Evolutionary conservation across 2,113 vertebrate species (phyloP).

Genomic region (Actenoides lindsayi): DNA sequence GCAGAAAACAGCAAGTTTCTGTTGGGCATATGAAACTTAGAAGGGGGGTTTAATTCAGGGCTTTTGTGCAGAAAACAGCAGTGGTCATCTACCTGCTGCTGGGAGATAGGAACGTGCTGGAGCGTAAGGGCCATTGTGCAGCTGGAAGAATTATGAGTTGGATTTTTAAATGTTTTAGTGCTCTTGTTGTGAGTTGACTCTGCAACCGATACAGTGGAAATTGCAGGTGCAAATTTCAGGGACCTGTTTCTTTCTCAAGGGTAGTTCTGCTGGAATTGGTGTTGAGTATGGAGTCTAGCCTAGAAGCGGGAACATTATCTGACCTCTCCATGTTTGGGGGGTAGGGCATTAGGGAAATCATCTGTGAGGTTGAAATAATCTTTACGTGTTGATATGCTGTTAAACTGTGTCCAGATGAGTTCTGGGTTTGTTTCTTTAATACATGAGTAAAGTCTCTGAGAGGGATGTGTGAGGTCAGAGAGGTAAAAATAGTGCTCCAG

Average conservation of each 20-base stretch:
- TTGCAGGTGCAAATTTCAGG: not conserved
- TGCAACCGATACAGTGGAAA: not conserved
- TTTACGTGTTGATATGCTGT: not conserved
- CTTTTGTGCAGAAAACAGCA: not conserved
- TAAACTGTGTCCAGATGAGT: not conserved
- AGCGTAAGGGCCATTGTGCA: not conserved
- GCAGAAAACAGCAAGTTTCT: conserved; percentile 18
- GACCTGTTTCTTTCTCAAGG: not conserved
- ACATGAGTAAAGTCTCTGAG: not conserved
- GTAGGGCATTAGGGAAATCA: conserved; percentile 2
- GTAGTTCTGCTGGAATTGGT: not conserved
- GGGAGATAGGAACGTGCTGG: not conserved
- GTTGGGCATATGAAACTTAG: not conserved
- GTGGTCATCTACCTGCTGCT: not conserved
- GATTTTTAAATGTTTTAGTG: not conserved
- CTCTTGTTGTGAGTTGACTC: not conserved
- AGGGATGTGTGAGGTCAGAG: not conserved
- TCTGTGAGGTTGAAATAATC: conserved; percentile 14
- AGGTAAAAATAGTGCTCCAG: conserved; percentile 29
- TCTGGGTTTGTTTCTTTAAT: not conserved
- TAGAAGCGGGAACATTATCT: not conserved
- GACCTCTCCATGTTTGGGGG: not conserved
- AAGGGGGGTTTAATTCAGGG: not conserved
- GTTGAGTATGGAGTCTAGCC: not conserved
- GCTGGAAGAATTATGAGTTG: not conserved